Evolutionary conservation across 2,797 vertebrate species (phyloP), one percentile per base, ranked within the genome.

Genomic region (Pseudomugil tenellus): DNA sequence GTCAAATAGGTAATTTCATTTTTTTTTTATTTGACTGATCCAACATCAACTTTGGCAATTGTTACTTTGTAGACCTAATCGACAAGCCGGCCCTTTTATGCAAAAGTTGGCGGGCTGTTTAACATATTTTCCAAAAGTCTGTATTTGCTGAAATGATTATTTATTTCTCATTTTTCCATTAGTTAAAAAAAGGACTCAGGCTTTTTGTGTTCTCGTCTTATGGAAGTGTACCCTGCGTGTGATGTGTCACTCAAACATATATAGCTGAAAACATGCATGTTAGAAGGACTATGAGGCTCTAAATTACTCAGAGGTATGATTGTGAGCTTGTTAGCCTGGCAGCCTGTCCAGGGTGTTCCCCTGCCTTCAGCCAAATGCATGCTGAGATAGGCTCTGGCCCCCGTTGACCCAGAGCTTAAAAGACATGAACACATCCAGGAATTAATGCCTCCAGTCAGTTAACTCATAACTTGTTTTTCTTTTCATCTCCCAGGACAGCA

Each of bases 1-100:
- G 63, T 93, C 91, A 52, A 92, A 96, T 89, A 97, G 95, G 98
- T 99, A 90, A 12, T 16, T 6, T 46, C 72, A 17, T 34, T 61
- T 11, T 32, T 32, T 0, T 67, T 23, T 55, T 0, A n/a, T 32
- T 7, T 0, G 11, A 43, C 1, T 6, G 25, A 34, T 58, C 10
- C 8, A 41, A 13, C 25, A 10, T 51, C 63, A 4, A 11, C 9
- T 49, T 29, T 54, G 32, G 1, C 7, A 49, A 8, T 54, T 2
- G 7, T n/a, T 25, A 2, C 60, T 49, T 11, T 53, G 7, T 64
- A 43, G 6, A n/a, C 52, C n/a, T 0, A 7, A 56, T 34, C 17
- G 46, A 17, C 32, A 0, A 9, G 0, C 56, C 13, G 10, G 48
- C 51, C 60, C 26, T 21, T 58, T 34, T 19, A 34, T 63, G 28